Percentiles rank a stretch among this genome's conserved stretches.
phyloP scores from a whole-genome alignment of 2,888 invertebrate species.

The Odontocerum albicorne region DNA sequence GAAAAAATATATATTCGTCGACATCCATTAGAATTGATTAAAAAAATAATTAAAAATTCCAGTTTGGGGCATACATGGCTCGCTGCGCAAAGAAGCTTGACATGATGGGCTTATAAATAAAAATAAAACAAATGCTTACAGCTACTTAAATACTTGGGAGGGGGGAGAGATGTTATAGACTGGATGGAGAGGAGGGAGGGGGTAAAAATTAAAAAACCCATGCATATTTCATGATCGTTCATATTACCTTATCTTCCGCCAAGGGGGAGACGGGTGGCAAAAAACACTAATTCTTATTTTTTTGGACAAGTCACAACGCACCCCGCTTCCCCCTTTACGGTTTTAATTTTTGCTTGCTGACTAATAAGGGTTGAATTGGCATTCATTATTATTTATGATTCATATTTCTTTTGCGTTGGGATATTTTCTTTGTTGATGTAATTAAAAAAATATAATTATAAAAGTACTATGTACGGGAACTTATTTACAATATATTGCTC shows the following conservation, averaged over 20 bases:
- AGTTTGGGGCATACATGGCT: constrained; percentile 10
- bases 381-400: too few relatives aligned
- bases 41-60: constrained; percentile 36
- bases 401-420: background rate
- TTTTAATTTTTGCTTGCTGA: constrained; percentile 7
- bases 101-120: constrained; percentile 34
- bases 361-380: constrained; percentile 15
- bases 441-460: background rate
- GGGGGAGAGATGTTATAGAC: background rate
- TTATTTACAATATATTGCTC: too few relatives aligned
- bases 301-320: constrained; percentile 29
- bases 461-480: too few relatives aligned
- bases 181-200: constrained; percentile 13
- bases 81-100: constrained; percentile 32
- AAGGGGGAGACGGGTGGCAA: constrained; percentile 15
- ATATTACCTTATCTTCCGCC: constrained; percentile 31
- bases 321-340: constrained; percentile 15
- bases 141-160: constrained; percentile 28
- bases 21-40: constrained; percentile 36
- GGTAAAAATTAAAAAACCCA: constrained; percentile 35
- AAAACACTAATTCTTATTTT: constrained; percentile 36
- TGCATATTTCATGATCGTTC: constrained; percentile 37
- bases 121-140: constrained; percentile 33
- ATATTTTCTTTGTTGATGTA: background rate
- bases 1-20: too few relatives aligned